Evolutionary conservation across 2,797 vertebrate species (phyloP).

Genomic region (Eurystomus glaucurus): DNA sequence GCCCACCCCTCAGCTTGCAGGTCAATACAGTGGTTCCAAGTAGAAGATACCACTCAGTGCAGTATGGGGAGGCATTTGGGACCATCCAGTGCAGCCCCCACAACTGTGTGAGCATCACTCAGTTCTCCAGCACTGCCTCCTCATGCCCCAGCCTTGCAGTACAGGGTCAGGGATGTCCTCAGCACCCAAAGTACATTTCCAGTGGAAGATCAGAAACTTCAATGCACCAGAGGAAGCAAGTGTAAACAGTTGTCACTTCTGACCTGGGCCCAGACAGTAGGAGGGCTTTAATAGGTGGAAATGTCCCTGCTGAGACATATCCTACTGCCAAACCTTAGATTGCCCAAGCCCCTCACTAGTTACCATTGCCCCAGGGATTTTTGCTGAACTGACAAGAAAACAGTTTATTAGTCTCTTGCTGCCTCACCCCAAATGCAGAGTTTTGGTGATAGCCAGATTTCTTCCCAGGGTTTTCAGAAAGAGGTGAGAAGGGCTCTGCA

Average conservation of each 20-base stretch:
- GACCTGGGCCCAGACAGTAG: background rate
- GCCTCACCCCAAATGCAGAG: background rate
- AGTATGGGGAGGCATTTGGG: background rate
- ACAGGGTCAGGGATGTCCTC: background rate
- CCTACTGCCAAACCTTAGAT: background rate
- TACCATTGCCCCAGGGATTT: background rate
- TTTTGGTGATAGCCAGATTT: background rate
- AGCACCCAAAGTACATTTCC: background rate
- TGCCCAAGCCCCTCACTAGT: background rate
- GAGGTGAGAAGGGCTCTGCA: background rate
- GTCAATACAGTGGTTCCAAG: background rate
- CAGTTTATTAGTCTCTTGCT: background rate
- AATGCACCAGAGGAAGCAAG: background rate
- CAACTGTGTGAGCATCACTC: background rate
- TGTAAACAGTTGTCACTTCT: background rate
- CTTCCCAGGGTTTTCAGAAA: background rate
- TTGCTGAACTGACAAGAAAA: background rate
- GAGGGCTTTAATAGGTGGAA: background rate
- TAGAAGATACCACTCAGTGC: background rate
- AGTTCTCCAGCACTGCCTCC: background rate
- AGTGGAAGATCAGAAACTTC: background rate
- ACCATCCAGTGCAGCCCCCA: background rate
- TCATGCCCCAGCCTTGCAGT: rapidly evolving
- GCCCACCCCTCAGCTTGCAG: background rate
- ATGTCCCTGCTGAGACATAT: background rate